These are phyloP conservation scores for Phoenoteleia sp. DNA, from an alignment of 2,888 invertebrate species.

Conservation along the genomic window DNA sequence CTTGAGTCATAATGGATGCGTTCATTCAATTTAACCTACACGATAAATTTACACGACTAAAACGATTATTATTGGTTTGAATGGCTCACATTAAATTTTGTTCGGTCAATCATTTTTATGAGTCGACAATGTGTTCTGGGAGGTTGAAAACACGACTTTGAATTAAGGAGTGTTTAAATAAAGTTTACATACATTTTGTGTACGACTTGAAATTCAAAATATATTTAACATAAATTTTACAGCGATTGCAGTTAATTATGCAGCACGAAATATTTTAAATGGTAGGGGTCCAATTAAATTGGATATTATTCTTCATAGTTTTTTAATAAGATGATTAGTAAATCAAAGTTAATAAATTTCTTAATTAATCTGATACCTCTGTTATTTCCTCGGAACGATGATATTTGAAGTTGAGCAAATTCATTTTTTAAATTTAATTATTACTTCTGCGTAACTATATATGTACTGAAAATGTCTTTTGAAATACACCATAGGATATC, in stretches of 20 bases:
- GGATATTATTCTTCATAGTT: neutral
- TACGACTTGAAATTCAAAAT: neutral
- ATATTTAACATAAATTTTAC: slow-evolving; percentile 4
- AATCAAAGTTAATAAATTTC: neutral
- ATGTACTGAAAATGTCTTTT: neutral
- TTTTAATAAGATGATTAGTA: neutral
- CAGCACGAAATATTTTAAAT: neutral
- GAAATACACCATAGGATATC: neutral
- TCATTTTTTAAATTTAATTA: neutral
- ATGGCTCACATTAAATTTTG: slow-evolving; percentile 2
- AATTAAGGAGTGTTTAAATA: neutral
- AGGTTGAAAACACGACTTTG: neutral
- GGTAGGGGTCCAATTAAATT: neutral
- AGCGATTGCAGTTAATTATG: neutral
- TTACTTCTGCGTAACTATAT: neutral
- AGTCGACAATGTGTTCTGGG: neutral
- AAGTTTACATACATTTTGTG: neutral
- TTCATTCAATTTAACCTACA: slow-evolving; percentile 43
- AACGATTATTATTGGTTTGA: slow-evolving; percentile 14
- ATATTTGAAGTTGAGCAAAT: neutral
- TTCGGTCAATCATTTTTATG: neutral
- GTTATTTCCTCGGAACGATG: neutral
- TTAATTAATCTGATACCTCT: neutral
- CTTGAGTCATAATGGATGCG: slow-evolving; percentile 38
- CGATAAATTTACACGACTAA: slow-evolving; percentile 21